phyloP scores from a whole-genome alignment of 1,140 invertebrate genomes.

The Drosophila parvula region DNA sequence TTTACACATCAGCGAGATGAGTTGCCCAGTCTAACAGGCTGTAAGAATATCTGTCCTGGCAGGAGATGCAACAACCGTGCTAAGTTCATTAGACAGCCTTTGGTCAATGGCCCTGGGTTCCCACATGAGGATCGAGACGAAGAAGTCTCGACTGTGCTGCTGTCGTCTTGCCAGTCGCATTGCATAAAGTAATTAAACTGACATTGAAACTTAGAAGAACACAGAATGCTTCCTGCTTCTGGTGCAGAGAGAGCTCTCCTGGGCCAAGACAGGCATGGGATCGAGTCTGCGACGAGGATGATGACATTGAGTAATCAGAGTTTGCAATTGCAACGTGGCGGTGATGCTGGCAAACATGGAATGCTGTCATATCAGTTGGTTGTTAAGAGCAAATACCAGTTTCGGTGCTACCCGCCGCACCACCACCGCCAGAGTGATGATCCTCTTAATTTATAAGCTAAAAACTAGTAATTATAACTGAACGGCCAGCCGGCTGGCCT shows the following conservation, averaged over 20 bases:
- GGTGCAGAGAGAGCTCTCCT: constrained; percentile 46
- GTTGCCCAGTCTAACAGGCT: constrained; percentile 21
- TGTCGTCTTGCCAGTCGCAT: constrained; percentile 58
- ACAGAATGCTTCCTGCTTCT: constrained; percentile 81
- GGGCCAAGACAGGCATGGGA: constrained; percentile 32
- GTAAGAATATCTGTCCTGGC: constrained; percentile 52
- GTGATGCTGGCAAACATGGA: constrained; percentile 56
- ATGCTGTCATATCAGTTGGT: constrained; percentile 74
- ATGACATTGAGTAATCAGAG: constrained; percentile 81
- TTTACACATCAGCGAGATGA: constrained; percentile 44
- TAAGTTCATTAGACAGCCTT: constrained; percentile 69
- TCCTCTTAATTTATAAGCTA: constrained; percentile 82
- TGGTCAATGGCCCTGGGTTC: constrained; percentile 68
- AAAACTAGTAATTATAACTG: constrained; percentile 82
- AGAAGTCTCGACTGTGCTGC: constrained; percentile 17
- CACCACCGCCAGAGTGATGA: constrained; percentile 61
- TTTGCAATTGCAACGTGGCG: constrained; percentile 69
- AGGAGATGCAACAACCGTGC: constrained; percentile 44
- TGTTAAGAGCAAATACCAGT: constrained; percentile 66
- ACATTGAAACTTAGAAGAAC: constrained; percentile 82
- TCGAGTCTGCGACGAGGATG: constrained; percentile 66
- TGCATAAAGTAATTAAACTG: constrained; percentile 82
- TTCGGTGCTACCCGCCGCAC: constrained; percentile 28
- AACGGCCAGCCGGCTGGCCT: constrained; percentile 32
- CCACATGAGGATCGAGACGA: background rate